phyloP scores from a whole-genome alignment of 2,113 vertebrate species.

The Gasterosteus aculeatus region DNA sequence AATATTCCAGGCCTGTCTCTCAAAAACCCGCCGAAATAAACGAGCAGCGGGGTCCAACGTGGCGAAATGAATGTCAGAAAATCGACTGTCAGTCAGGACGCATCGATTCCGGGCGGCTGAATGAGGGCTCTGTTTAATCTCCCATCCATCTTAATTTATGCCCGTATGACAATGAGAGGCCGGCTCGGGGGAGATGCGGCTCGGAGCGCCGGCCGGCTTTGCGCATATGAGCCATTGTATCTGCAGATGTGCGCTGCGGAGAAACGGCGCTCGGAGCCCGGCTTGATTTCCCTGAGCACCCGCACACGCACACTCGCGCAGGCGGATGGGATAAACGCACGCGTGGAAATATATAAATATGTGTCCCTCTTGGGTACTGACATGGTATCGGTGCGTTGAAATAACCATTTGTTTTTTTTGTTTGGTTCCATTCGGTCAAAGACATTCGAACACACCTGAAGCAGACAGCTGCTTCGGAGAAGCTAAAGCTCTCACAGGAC shows the following conservation, averaged over 20 bases:
- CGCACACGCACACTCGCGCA: constrained; percentile 74
- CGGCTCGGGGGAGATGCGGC: constrained; percentile 87
- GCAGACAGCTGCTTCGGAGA: constrained; percentile 86
- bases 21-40: constrained; percentile 49
- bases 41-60: constrained; percentile 79
- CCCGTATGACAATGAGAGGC: constrained; percentile 92
- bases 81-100: constrained; percentile 86
- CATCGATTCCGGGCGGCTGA: constrained; percentile 86
- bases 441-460: constrained; percentile 93
- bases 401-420: constrained; percentile 79
- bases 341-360: constrained; percentile 85
- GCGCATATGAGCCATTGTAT: constrained; percentile 90
- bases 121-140: constrained; percentile 88
- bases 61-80: constrained; percentile 85
- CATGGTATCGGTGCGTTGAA: constrained; percentile 90
- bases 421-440: constrained; percentile 84
- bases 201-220: constrained; percentile 86
- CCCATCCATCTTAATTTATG: constrained; percentile 99
- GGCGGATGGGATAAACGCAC: constrained; percentile 89
- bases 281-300: constrained; percentile 93
- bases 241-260: constrained; percentile 89
- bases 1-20: rapidly evolving
- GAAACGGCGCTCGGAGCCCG: constrained; percentile 79
- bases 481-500: constrained; percentile 82
- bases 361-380: constrained; percentile 89